phyloP scores from a whole-genome alignment of 2,888 invertebrate species.

The Diplazon laetatorius region DNA sequence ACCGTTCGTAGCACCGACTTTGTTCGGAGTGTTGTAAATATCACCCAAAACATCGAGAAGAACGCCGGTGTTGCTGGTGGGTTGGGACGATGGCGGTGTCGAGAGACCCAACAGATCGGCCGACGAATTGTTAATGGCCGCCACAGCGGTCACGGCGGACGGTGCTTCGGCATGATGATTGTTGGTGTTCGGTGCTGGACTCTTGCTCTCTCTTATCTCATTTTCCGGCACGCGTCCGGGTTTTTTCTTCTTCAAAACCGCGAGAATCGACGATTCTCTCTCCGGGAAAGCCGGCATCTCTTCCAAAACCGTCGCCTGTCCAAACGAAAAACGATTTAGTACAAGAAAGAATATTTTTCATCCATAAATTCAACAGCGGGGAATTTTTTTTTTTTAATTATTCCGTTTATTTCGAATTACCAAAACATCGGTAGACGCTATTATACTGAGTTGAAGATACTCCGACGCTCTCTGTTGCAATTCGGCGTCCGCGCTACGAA shows the following conservation, averaged over 20 bases:
- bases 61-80: conserved; percentile 89
- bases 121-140: conserved; percentile 85
- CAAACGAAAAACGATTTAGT: too few species aligned
- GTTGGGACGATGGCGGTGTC: conserved; percentile 91
- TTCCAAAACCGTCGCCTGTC: conserved; percentile 96
- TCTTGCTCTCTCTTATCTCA: conserved; percentile 92
- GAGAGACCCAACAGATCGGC: conserved; percentile 94
- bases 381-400: too few species aligned
- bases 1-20: conserved; percentile 84
- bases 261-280: conserved; percentile 97
- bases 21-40: conserved; percentile 88
- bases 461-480: conserved; percentile 99
- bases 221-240: conserved; percentile 97
- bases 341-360: neutral
- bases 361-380: too few species aligned
- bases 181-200: conserved; percentile 86
- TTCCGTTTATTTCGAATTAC: conserved; percentile 80
- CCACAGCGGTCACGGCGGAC: conserved; percentile 74
- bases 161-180: conserved; percentile 83
- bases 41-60: conserved; percentile 96
- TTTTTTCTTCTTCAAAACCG: conserved; percentile 99
- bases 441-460: conserved; percentile 97
- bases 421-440: conserved; percentile 97
- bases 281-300: conserved; percentile 99
- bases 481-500: conserved; percentile 98